phyloP scores from a whole-genome alignment of 2,797 vertebrate species.

The Podarcis siculus region DNA sequence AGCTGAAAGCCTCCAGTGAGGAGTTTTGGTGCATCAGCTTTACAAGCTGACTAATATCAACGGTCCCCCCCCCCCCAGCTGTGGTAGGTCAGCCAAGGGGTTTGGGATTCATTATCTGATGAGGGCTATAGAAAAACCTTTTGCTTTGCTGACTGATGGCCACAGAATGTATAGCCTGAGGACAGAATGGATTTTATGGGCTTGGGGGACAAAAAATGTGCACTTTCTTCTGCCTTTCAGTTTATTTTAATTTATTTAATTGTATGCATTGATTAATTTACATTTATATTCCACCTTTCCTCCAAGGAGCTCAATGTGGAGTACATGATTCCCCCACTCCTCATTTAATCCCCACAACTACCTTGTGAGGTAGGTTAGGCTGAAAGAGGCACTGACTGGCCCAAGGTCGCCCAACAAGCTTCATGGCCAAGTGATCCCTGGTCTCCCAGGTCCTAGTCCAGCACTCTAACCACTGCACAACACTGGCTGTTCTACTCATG shows the following conservation, averaged over 20 bases:
- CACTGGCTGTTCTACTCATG: neutral
- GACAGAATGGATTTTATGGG: neutral
- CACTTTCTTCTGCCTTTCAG: neutral
- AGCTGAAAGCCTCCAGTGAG: neutral
- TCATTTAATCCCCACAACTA: no score
- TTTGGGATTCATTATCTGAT: slow-evolving; percentile 1
- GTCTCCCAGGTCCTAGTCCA: no score
- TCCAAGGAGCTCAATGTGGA: no score
- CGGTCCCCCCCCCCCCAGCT: neutral
- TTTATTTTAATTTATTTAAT: no score
- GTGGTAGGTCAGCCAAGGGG: neutral
- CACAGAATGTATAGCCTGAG: neutral
- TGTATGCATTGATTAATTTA: no score
- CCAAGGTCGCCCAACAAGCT: no score
- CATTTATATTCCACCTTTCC: no score
- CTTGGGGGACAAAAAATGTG: neutral
- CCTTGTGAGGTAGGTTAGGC: no score
- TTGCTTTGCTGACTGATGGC: neutral
- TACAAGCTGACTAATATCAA: neutral
- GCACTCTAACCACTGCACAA: no score
- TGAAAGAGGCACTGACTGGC: no score
- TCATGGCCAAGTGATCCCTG: no score
- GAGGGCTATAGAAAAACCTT: neutral
- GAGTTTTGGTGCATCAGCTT: neutral
- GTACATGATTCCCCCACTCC: no score